Evolutionary conservation across 1,140 invertebrate species (phyloP).

Genomic region (Hyposmocoma kahamanoa): DNA sequence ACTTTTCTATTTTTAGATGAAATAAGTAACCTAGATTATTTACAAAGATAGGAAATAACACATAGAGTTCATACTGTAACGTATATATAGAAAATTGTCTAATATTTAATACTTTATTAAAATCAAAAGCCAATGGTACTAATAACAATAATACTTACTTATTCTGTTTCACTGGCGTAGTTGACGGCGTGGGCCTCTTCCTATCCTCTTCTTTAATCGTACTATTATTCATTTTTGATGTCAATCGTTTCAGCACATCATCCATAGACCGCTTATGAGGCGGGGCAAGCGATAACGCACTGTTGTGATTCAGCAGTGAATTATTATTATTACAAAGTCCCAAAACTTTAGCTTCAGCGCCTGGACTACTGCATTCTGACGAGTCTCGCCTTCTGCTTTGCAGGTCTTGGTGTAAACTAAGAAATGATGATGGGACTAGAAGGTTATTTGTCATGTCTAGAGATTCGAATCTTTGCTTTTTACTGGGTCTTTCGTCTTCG

Average conservation of each 20-base stretch:
- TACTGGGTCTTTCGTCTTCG: constrained; percentile 73
- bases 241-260: constrained; percentile 87
- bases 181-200: constrained; percentile 78
- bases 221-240: constrained; percentile 85
- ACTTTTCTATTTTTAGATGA: no score
- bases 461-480: constrained; percentile 65
- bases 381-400: constrained; percentile 73
- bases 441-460: constrained; percentile 73
- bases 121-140: no score
- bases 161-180: constrained; percentile 76
- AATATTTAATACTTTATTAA: no score
- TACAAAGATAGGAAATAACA: no score
- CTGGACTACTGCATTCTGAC: constrained; percentile 81
- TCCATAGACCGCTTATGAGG: constrained; percentile 85
- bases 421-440: constrained; percentile 67
- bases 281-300: constrained; percentile 54
- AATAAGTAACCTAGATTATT: no score
- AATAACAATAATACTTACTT: constrained; percentile 65
- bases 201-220: constrained; percentile 75
- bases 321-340: constrained; percentile 71
- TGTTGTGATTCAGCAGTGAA: constrained; percentile 69
- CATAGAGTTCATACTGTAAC: no score
- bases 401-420: constrained; percentile 72
- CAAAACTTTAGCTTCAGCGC: constrained; percentile 74
- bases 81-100: no score